Evolutionary conservation across 2,888 invertebrate species (phyloP).

Genomic region (Oligia strigilis): DNA sequence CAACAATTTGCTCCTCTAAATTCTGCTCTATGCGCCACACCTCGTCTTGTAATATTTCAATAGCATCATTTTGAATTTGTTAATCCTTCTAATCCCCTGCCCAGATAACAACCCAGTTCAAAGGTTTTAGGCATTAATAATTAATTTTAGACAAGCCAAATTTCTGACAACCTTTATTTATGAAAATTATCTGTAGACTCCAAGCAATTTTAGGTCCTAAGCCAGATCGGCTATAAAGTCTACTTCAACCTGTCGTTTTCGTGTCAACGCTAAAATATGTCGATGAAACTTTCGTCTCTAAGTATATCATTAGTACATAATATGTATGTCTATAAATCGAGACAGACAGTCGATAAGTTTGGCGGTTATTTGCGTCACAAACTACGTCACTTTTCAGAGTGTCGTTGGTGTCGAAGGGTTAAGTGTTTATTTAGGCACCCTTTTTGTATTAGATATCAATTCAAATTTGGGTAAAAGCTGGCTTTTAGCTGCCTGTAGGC

Average conservation of each 20-base stretch:
- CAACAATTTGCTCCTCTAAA: not conserved
- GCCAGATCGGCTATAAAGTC: not conserved
- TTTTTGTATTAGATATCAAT: constrained; percentile 37
- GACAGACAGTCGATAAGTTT: constrained; percentile 40
- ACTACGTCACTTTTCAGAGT: constrained; percentile 36
- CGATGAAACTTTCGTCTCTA: constrained; percentile 14
- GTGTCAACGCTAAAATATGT: constrained; percentile 27
- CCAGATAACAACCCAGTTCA: not conserved
- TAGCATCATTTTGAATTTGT: not conserved
- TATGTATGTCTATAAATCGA: constrained; percentile 26
- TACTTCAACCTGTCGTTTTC: constrained; percentile 7
- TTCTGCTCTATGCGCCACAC: not conserved
- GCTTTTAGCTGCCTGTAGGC: not conserved
- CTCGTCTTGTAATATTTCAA: not conserved
- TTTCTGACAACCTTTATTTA: not conserved
- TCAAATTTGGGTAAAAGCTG: constrained; percentile 23
- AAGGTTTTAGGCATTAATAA: not conserved
- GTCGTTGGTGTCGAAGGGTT: constrained; percentile 33
- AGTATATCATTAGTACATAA: constrained; percentile 19
- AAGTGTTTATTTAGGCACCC: constrained; percentile 47
- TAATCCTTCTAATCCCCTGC: not conserved
- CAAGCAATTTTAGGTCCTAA: constrained; percentile 8
- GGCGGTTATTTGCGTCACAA: constrained; percentile 45
- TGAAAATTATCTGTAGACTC: not conserved
- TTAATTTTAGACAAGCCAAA: constrained; percentile 20